These are phyloP conservation scores for Arvicola amphibius DNA, from an alignment of 2,797 vertebrate genomes.

Conservation along the genomic window DNA sequence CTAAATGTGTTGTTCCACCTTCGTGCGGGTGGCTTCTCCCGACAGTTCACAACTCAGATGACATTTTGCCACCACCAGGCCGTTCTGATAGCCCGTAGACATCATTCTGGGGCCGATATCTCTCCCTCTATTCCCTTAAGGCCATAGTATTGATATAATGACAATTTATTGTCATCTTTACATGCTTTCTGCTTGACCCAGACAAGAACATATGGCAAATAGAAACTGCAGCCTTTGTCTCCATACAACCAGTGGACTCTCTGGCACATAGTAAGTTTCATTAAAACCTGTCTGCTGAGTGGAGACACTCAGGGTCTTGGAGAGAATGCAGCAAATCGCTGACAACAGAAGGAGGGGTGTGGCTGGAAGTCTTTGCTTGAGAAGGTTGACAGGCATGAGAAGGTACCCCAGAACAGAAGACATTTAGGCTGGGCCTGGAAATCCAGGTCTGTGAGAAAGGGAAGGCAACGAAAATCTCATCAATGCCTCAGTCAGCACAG, in stretches of 20 bases:
- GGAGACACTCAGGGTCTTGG: not conserved
- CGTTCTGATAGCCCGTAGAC: not conserved
- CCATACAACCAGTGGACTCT: not conserved
- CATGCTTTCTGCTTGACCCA: not conserved
- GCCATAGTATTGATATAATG: not conserved
- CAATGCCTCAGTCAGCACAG: too few relatives aligned
- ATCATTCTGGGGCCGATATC: not conserved
- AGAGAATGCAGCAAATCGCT: not conserved
- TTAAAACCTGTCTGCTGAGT: not conserved
- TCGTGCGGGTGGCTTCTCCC: too few relatives aligned
- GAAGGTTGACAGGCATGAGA: not conserved
- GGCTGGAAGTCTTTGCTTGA: not conserved
- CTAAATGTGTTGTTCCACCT: too few relatives aligned
- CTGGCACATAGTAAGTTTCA: not conserved
- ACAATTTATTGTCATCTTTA: slow-evolving; percentile 6
- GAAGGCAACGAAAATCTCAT: not conserved
- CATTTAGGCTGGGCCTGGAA: not conserved
- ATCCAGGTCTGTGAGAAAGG: not conserved
- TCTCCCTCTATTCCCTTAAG: not conserved
- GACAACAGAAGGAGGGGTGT: not conserved
- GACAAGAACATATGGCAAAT: not conserved
- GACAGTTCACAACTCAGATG: not conserved
- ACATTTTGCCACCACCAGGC: not conserved
- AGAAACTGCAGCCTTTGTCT: slow-evolving; percentile 1
- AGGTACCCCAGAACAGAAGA: not conserved